phyloP scores from a whole-genome alignment of 2,113 vertebrate genomes.

The Erythrocercus mccallii region DNA sequence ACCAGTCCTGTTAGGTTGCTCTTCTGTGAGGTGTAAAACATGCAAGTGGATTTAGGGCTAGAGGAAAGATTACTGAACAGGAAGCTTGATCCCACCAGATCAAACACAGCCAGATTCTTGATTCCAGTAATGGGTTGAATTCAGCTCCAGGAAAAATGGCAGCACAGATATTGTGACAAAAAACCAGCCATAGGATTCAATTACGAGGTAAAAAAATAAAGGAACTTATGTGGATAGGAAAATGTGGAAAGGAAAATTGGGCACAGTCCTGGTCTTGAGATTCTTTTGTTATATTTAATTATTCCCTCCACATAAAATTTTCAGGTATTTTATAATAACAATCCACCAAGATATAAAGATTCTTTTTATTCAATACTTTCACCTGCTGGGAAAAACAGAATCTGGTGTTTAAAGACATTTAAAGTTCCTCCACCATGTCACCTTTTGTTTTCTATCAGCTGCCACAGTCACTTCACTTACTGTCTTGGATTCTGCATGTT shows the following conservation, averaged over 20 bases:
- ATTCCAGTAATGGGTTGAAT: background rate
- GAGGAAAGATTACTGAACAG: background rate
- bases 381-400: background rate
- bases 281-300: background rate
- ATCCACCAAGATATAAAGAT: background rate
- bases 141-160: background rate
- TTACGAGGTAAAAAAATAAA: background rate
- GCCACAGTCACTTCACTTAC: background rate
- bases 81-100: background rate
- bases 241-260: background rate
- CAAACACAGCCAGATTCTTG: background rate
- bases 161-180: background rate
- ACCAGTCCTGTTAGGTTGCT: background rate
- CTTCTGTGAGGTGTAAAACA: background rate
- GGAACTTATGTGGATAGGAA: background rate
- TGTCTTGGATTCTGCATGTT: background rate
- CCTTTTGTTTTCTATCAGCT: background rate
- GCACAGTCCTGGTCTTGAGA: no score
- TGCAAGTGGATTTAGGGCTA: background rate
- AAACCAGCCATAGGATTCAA: background rate
- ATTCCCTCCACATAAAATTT: background rate
- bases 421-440: background rate
- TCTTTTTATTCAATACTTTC: background rate
- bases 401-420: background rate
- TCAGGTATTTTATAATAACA: background rate